phyloP scores from a whole-genome alignment of 2,888 invertebrate species.

The Drosophila algonquin region DNA sequence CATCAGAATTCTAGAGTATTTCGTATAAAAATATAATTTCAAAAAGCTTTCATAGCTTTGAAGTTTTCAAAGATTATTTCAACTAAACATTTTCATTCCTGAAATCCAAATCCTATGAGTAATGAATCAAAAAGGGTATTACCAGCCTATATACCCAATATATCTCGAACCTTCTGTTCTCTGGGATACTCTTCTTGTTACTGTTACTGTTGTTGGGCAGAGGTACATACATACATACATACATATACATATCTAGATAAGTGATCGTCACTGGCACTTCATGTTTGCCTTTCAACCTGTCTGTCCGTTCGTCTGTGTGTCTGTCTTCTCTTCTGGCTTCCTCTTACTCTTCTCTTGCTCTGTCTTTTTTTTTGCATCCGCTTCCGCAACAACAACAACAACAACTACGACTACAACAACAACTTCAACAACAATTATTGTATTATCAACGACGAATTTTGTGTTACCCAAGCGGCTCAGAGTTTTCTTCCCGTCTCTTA shows the following conservation, averaged over 20 bases:
- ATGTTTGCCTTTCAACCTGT: conserved; percentile 75
- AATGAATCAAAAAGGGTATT: background rate
- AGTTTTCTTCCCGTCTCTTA: conserved; percentile 33
- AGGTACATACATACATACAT: conserved; percentile 21
- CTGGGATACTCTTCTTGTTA: conserved; percentile 23
- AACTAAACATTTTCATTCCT: no score
- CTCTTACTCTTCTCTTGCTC: background rate
- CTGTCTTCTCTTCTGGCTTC: conserved; percentile 27
- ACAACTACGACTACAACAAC: conserved; percentile 53
- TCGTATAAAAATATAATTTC: no score
- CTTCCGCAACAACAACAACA: conserved; percentile 74
- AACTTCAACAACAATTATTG: conserved; percentile 61
- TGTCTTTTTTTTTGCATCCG: conserved; percentile 70
- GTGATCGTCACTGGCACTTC: conserved; percentile 73
- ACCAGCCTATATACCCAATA: no score
- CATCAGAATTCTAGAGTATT: no score
- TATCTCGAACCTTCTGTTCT: background rate
- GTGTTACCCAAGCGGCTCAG: conserved; percentile 44
- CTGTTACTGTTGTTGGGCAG: conserved; percentile 47
- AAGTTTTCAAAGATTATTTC: no score
- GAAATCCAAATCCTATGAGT: no score
- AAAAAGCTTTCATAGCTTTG: no score
- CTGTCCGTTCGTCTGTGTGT: conserved; percentile 42
- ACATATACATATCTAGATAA: conserved; percentile 55
- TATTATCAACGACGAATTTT: conserved; percentile 66